Percentiles rank a stretch among this genome's conserved stretches.
Conservation (phyloP, 2,888 invertebrate species). For the Leptopilina syphax region DNA sequence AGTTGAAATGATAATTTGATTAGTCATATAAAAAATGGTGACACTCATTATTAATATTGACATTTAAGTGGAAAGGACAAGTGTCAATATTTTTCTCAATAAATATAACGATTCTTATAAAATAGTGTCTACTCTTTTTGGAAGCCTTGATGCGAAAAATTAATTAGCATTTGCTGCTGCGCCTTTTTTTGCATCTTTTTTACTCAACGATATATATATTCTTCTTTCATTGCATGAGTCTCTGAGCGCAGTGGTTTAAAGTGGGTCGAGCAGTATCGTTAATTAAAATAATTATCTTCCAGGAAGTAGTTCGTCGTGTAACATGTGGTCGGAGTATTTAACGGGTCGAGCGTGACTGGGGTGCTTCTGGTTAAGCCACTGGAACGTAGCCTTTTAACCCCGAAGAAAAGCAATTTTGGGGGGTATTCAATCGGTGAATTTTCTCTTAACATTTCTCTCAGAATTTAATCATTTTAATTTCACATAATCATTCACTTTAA, state of each 20-base stretch:
- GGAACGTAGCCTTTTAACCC: constrained; percentile 39
- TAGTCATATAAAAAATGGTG: too few species aligned
- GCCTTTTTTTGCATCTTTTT: not conserved
- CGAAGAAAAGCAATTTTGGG: not conserved
- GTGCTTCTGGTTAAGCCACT: constrained; percentile 42
- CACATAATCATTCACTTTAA: too few species aligned
- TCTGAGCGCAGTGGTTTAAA: constrained; percentile 11
- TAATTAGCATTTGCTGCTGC: constrained; percentile 25
- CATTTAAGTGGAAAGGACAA: too few species aligned
- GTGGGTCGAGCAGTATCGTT: constrained; percentile 45
- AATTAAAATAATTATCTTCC: constrained; percentile 49
- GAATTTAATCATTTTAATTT: constrained; percentile 5
- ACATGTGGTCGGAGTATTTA: constrained; percentile 49
- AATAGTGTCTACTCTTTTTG: not conserved
- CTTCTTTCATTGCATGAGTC: constrained; percentile 16
- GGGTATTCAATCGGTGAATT: constrained; percentile 26
- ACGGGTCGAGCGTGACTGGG: constrained; percentile 49
- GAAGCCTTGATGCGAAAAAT: constrained; percentile 4
- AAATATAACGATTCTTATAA: too few species aligned
- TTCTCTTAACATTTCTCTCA: not conserved
- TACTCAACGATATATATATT: constrained; percentile 1
- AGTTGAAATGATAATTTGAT: too few species aligned
- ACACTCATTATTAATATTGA: too few species aligned
- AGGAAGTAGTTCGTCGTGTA: constrained; percentile 46
- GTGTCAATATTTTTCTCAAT: too few species aligned